These are phyloP conservation scores for Dendroctonus valens DNA, from an alignment of 1,140 invertebrate species.

Conservation along the genomic window DNA sequence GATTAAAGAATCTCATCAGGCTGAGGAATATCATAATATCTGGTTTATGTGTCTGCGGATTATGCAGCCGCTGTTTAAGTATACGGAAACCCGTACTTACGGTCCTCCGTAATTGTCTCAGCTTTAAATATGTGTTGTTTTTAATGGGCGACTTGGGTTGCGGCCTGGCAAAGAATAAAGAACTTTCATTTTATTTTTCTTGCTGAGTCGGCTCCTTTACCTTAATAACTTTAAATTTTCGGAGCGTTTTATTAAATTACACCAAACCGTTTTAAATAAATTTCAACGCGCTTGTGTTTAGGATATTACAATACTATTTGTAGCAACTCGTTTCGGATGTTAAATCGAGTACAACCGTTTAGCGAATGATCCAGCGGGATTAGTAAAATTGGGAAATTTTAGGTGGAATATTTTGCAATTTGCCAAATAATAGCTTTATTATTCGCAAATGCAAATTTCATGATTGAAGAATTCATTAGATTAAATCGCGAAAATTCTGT, in stretches of 20 bases:
- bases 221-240: conserved; percentile 21
- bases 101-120: conserved; percentile 24
- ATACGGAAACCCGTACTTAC: conserved; percentile 17
- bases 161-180: conserved; percentile 6
- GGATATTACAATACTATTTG: not conserved
- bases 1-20: conserved; percentile 47
- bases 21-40: conserved; percentile 44
- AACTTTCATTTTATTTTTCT: conserved; percentile 23
- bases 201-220: conserved; percentile 15
- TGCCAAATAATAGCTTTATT: no score
- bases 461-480: no score
- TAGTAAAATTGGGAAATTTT: no score
- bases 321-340: no score
- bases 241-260: conserved; percentile 12
- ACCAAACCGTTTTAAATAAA: conserved; percentile 2
- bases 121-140: conserved; percentile 30
- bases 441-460: no score
- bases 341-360: no score
- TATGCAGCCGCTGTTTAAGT: conserved; percentile 31
- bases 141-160: conserved; percentile 25
- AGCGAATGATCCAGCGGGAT: no score
- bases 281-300: not conserved
- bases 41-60: conserved; percentile 42
- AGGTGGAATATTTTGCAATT: no score
- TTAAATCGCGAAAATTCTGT: no score